A percentile compares a stretch with the other conserved stretches of the same genome.
Evolutionary conservation across 2,797 vertebrate species (phyloP).

Genomic region (Phalanger gymnotis): DNA sequence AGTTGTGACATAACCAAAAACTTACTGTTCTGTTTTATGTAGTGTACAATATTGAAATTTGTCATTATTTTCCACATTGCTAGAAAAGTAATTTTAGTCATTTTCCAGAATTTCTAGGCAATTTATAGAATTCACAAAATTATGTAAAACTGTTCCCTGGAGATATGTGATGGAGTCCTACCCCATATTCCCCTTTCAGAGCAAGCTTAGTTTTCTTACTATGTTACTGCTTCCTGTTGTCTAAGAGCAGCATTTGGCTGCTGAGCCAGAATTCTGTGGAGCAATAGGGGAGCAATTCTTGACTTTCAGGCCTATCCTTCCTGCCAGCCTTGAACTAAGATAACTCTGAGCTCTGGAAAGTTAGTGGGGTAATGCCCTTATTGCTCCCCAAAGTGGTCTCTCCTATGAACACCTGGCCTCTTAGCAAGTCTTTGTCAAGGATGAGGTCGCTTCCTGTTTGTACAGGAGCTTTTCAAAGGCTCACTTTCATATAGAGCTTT

Average conservation of each 20-base stretch:
- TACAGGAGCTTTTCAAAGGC: not conserved
- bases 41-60: not conserved
- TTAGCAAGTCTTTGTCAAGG: not conserved
- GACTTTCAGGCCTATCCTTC: not conserved
- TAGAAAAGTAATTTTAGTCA: not conserved
- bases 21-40: not conserved
- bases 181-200: not conserved
- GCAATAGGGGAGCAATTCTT: not conserved
- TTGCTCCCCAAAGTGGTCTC: not conserved
- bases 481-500: not conserved
- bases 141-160: not conserved
- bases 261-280: not conserved
- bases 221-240: not conserved
- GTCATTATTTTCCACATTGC: not conserved
- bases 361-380: not conserved
- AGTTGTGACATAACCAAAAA: not conserved
- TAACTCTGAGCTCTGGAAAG: not conserved
- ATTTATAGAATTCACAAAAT: not conserved
- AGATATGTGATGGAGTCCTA: not conserved
- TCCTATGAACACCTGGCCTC: not conserved
- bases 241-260: not conserved
- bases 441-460: not conserved
- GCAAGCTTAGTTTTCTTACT: not conserved
- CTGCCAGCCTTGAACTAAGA: not conserved
- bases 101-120: not conserved